Evolutionary conservation across 2,113 vertebrate species (phyloP).

Genomic region (Corythornis cristatus): DNA sequence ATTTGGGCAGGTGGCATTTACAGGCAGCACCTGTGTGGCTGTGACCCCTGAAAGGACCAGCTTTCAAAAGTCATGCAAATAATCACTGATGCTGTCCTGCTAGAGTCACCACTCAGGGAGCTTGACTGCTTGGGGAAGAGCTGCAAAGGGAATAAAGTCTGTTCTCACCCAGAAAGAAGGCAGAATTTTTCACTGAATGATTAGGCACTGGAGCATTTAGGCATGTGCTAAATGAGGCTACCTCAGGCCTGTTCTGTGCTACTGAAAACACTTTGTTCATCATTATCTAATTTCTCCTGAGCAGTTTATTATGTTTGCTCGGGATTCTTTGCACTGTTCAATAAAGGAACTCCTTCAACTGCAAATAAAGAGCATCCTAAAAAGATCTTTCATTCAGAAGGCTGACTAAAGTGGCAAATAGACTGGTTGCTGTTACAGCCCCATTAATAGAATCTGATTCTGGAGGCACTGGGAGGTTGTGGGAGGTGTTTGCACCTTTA

Average conservation of each 20-base stretch:
- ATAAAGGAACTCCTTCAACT: background rate
- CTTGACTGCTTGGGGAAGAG: background rate
- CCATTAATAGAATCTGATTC: background rate
- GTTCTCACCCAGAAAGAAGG: background rate
- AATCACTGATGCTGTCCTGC: background rate
- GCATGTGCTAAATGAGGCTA: background rate
- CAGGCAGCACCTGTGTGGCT: background rate
- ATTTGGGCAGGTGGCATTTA: background rate
- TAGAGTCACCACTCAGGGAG: background rate
- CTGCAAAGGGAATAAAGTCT: background rate
- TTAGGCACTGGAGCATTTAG: background rate
- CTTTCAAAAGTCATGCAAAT: background rate
- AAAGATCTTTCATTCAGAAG: background rate
- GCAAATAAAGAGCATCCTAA: background rate
- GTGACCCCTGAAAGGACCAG: background rate
- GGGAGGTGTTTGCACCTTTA: background rate
- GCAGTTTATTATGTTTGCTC: background rate
- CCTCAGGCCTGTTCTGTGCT: background rate
- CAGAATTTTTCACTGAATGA: background rate
- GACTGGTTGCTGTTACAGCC: background rate
- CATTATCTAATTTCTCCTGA: background rate
- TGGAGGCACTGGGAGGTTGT: background rate
- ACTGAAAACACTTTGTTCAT: background rate
- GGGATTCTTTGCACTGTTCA: background rate
- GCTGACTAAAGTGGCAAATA: background rate